phyloP scores from a whole-genome alignment of 2,888 invertebrate species.

The Microplitis manilae region DNA sequence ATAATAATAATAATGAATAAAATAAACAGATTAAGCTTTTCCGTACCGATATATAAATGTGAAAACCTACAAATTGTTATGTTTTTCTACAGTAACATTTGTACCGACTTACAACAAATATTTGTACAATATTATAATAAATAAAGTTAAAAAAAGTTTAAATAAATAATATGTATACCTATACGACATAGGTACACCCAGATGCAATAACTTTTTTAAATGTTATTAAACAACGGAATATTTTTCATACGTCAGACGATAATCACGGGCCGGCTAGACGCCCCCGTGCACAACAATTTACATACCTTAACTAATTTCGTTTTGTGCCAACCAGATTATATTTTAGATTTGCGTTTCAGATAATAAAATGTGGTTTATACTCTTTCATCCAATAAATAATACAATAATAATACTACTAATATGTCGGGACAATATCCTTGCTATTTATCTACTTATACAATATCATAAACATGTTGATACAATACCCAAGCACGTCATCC shows the following conservation, averaged over 20 bases:
- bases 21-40: slow-evolving; percentile 39
- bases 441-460: slow-evolving; percentile 37
- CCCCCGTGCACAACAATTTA: slow-evolving; percentile 48
- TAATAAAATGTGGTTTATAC: slow-evolving; percentile 33
- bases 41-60: slow-evolving; percentile 34
- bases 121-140: slow-evolving; percentile 69
- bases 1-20: slow-evolving; percentile 52
- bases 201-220: slow-evolving; percentile 71
- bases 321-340: slow-evolving; percentile 68
- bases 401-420: slow-evolving; percentile 3
- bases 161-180: slow-evolving; percentile 56
- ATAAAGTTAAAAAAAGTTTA: slow-evolving; percentile 22
- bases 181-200: slow-evolving; percentile 68
- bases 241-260: slow-evolving; percentile 62
- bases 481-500: not conserved
- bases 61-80: slow-evolving; percentile 64
- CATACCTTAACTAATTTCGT: slow-evolving; percentile 62
- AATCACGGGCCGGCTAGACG: slow-evolving; percentile 51
- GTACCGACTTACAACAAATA: slow-evolving; percentile 70
- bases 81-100: slow-evolving; percentile 71
- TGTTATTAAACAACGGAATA: slow-evolving; percentile 62
- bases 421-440: slow-evolving; percentile 42
- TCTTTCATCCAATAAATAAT: slow-evolving; percentile 47
- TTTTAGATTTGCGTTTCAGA: slow-evolving; percentile 57
- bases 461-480: slow-evolving; percentile 5